Evolutionary conservation across 2,113 vertebrate species (phyloP).

Genomic region (Labeo catla): DNA sequence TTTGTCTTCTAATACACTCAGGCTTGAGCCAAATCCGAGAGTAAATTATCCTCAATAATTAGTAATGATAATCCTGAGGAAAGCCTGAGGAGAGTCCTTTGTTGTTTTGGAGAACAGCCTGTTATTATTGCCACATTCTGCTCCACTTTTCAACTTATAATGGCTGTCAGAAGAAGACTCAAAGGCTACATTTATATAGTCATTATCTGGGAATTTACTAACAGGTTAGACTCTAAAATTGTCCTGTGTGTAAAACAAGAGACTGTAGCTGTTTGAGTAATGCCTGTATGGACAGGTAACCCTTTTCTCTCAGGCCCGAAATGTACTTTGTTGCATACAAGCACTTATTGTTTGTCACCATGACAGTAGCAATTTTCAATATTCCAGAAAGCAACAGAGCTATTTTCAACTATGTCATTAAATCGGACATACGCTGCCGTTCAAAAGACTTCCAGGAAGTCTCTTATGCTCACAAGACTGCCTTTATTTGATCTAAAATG

Average conservation of each 20-base stretch:
- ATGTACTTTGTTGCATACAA: background rate
- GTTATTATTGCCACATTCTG: slow-evolving; percentile 10
- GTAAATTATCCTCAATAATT: slow-evolving; percentile 51
- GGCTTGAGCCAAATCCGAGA: slow-evolving; percentile 39
- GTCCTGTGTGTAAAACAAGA: background rate
- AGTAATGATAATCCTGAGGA: slow-evolving; percentile 30
- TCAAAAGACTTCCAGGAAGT: background rate
- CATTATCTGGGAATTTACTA: background rate
- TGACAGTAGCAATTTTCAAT: background rate
- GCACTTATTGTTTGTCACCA: background rate
- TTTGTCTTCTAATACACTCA: slow-evolving; percentile 43
- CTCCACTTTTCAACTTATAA: slow-evolving; percentile 23
- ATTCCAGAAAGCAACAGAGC: background rate
- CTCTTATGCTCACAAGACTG: too few species aligned
- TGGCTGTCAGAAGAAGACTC: slow-evolving; percentile 4
- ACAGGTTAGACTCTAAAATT: background rate
- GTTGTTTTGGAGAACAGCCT: slow-evolving; percentile 22
- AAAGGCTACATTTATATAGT: background rate
- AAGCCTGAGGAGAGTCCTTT: slow-evolving; percentile 4
- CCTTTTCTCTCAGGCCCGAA: background rate
- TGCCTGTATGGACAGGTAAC: background rate
- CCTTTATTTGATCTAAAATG: background rate
- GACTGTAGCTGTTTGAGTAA: background rate
- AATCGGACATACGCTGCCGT: background rate
- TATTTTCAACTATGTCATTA: background rate